A percentile compares a stretch with the other conserved stretches of the same genome.
Conservation (phyloP, 2,888 invertebrate species). For the Adela reaumurella region DNA sequence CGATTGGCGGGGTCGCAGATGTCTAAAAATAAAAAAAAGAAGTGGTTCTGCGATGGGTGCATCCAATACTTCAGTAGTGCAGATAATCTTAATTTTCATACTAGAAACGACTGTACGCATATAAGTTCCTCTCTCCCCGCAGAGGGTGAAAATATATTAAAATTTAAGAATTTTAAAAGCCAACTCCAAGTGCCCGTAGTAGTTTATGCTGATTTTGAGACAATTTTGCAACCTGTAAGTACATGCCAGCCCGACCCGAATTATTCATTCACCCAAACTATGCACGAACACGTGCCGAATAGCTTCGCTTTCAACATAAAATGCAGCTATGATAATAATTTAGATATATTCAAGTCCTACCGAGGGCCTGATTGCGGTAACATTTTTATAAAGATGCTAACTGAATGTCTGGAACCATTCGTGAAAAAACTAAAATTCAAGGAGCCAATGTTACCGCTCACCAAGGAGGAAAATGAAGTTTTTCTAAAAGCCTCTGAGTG, state of each 20-base stretch:
- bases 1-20: constrained; percentile 1
- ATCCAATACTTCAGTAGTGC: background rate
- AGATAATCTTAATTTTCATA: background rate
- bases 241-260: background rate
- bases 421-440: background rate
- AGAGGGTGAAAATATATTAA: background rate
- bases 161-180: background rate
- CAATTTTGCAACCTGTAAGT: background rate
- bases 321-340: background rate
- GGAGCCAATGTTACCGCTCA: background rate
- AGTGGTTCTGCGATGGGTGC: background rate
- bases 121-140: background rate
- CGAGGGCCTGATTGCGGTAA: background rate
- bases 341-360: background rate
- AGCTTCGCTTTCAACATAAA: background rate
- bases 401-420: background rate
- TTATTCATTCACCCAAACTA: background rate
- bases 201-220: background rate
- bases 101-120: background rate
- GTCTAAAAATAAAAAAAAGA: constrained; percentile 2
- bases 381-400: background rate
- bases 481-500: constrained; percentile 13
- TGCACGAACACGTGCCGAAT: background rate
- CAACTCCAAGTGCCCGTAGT: background rate
- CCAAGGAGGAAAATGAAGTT: constrained; percentile 11